Evolutionary conservation across 1,140 invertebrate species (phyloP).

Genomic region (Diprion similis): DNA sequence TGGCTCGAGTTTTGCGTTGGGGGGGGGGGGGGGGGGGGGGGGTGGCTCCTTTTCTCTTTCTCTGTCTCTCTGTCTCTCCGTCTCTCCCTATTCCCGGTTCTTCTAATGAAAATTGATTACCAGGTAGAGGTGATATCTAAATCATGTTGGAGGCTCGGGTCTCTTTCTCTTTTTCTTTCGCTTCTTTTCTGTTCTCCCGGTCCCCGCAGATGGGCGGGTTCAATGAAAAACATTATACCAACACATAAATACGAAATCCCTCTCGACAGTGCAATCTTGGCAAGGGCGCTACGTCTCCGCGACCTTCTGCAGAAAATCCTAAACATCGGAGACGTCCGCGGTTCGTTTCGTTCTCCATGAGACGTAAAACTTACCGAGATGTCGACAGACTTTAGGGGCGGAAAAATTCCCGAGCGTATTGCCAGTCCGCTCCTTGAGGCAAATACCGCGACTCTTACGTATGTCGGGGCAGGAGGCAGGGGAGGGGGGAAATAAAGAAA

Average conservation of each 20-base stretch:
- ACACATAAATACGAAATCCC: conserved; percentile 36
- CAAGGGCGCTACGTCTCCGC: background rate
- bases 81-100: conserved; percentile 24
- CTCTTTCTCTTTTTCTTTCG: too few species aligned
- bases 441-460: too few species aligned
- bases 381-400: background rate
- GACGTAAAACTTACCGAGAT: too few species aligned
- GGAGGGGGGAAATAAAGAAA: too few species aligned
- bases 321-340: conserved; percentile 16
- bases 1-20: too few species aligned
- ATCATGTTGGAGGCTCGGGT: conserved; percentile 42
- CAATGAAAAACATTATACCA: conserved; percentile 39
- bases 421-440: too few species aligned
- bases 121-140: conserved; percentile 53
- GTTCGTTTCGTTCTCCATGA: background rate
- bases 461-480: too few species aligned
- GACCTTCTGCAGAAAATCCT: background rate
- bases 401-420: background rate
- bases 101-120: conserved; percentile 53
- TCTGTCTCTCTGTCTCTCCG: conserved; percentile 28
- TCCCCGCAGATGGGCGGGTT: conserved; percentile 18
- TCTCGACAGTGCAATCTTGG: conserved; percentile 35
- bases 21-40: too few species aligned
- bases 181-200: too few species aligned
- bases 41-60: conserved; percentile 21